Evolutionary conservation across 2,797 vertebrate species (phyloP).

Genomic region (Enteromius thamalakanensis): DNA sequence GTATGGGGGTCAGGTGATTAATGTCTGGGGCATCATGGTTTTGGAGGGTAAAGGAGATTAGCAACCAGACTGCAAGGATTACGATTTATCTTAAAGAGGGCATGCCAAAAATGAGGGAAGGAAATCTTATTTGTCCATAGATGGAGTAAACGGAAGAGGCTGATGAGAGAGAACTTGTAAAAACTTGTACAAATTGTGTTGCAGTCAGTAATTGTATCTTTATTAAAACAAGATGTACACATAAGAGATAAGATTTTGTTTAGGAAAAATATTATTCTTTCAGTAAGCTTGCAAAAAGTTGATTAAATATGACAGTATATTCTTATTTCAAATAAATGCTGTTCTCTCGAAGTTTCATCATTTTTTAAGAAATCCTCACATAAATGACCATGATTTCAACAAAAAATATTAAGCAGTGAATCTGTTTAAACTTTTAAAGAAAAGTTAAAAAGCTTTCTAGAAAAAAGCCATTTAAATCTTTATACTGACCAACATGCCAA

Average conservation of each 20-base stretch:
- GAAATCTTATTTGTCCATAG: slow-evolving; percentile 16
- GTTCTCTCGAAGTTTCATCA: neutral
- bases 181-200: neutral
- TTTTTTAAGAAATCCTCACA: neutral
- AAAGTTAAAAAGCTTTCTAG: neutral
- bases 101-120: slow-evolving; percentile 4
- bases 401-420: neutral
- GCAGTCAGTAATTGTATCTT: neutral
- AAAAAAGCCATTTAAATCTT: neutral
- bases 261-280: neutral
- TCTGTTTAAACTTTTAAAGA: neutral
- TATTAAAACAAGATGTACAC: neutral
- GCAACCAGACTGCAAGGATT: slow-evolving; percentile 36
- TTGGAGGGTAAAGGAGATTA: slow-evolving; percentile 47
- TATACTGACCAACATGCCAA: neutral
- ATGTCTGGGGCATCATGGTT: slow-evolving; percentile 16
- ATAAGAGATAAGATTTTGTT: neutral
- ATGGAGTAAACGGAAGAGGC: slow-evolving; percentile 8
- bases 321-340: neutral
- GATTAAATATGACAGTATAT: neutral
- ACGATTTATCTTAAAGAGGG: slow-evolving; percentile 10
- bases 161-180: neutral
- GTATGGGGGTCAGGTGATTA: slow-evolving; percentile 48
- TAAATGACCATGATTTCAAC: neutral
- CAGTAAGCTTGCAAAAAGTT: neutral